Evolutionary conservation across 2,888 invertebrate species (phyloP), one percentile per base, ranked within the genome.

Genomic region (Eudasyphora cyanicolor): DNA sequence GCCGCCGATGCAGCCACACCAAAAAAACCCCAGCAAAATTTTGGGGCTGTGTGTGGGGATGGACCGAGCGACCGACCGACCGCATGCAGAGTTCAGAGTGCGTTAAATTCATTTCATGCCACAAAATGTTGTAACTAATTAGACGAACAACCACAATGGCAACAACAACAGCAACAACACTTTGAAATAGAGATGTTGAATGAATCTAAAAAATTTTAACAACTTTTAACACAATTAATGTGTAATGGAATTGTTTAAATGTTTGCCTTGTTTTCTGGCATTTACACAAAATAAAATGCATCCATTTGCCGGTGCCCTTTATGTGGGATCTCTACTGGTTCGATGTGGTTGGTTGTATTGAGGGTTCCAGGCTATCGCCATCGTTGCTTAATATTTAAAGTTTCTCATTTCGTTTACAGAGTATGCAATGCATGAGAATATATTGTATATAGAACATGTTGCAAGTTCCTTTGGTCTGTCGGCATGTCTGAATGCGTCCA

Each of bases 71-170:
- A n/a, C 14, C 7, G 19, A 14, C 51, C 19, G 6, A 14, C 64
- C 38, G 57, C 62, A 29, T 62, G 10, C 8, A n/a, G 29, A n/a
- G 62, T n/a, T n/a, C n/a, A n/a, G n/a, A n/a, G n/a, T 14, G 57
- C 57, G 32, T 19, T 19, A 64, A 64, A 32, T n/a, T 32, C 64
- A 38, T 38, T 19, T 38, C 38, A 10, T 19, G 38, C 64, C 35
- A 38, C 38, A 64, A 64, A 32, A 38, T 38, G 35, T 57, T 64
- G 64, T 19, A 19, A 38, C 32, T 38, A 64, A 64, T 64, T 64
- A 64, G 64, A 3, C 1, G 24, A 27, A 57, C 64, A 38, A 27
- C 57, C n/a, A 19, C 49, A 49, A 49, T 17, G 8, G 2, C 32
- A 32, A 32, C 8, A 45, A 45, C 45, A 57, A 57, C 57, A 27